Evolutionary conservation across 2,888 invertebrate genomes (phyloP), one percentile per base, ranked within the genome.

Genomic region (Ophion costatus): DNA sequence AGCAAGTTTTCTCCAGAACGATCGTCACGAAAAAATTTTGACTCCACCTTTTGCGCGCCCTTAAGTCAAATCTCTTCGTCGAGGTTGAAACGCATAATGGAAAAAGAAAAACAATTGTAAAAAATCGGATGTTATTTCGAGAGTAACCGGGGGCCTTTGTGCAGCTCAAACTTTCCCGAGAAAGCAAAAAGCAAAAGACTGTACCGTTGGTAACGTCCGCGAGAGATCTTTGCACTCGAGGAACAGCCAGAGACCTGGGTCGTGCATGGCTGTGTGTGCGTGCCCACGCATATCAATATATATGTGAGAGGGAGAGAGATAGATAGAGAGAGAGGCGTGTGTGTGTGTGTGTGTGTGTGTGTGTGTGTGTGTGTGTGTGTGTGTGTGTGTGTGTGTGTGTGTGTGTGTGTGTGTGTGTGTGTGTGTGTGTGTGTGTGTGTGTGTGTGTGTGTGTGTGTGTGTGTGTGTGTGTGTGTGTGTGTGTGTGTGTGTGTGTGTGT

Each of bases 51-150:
- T 42, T 20, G 38, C 45, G 59, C 24, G 33, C 7, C 67, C 14
- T n/a, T 69, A 17, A 22, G 51, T 63, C 14, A 3, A 79, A 61
- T 14, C 14, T 63, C 79, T 79, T 71, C 22, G 51, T 82, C 61
- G 51, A 51, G 51, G 51, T 51, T 3, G 4, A 17, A 45, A 14
- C 45, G 10, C 14, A 14, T 9, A 61, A 5, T 10, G 70, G 22
- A 63, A 56, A n/a, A 51, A 61, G 74, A 67, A 66, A 71, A 24
- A 76, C 38, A 51, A 45, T 56, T 42, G 76, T 75, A 78, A 51
- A 75, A 78, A 84, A 78, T 61, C 38, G 56, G 71, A 64, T 63
- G 76, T 84, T 87, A 84, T 87, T 87, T 86, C 80, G 80, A 82
- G 86, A 84, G 59, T 61, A 59, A 74, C 66, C 63, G 70, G 59